phyloP scores from a whole-genome alignment of 2,888 invertebrate species.

The Villa cingulata region DNA sequence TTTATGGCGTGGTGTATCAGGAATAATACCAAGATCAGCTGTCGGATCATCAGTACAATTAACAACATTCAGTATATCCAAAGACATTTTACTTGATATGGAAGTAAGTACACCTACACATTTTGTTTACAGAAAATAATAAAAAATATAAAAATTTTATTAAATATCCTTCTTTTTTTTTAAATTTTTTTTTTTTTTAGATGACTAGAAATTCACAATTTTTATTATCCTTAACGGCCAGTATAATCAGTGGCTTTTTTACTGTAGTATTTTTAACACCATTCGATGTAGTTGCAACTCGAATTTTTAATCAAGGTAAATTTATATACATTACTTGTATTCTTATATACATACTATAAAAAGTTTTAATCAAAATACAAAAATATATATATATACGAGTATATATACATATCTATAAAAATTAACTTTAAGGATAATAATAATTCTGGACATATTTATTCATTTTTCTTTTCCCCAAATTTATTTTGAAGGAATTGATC shows the following conservation, averaged over 20 bases:
- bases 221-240: slow-evolving; percentile 49
- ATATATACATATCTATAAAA: too few species aligned
- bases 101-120: slow-evolving; percentile 13
- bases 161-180: slow-evolving; percentile 5
- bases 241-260: slow-evolving; percentile 61
- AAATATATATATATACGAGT: too few species aligned
- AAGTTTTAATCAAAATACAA: too few species aligned
- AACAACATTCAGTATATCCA: slow-evolving; percentile 57
- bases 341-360: too few species aligned
- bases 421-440: too few species aligned
- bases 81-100: slow-evolving; percentile 36
- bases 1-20: slow-evolving; percentile 63
- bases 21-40: slow-evolving; percentile 57
- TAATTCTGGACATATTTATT: neutral
- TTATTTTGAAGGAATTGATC: slow-evolving; percentile 41
- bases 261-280: slow-evolving; percentile 70
- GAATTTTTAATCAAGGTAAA: slow-evolving; percentile 76
- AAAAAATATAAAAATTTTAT: neutral
- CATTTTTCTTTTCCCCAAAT: slow-evolving; percentile 18
- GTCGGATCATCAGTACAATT: slow-evolving; percentile 76
- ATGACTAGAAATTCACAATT: slow-evolving; percentile 36
- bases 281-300: slow-evolving; percentile 73
- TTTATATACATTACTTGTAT: too few species aligned
- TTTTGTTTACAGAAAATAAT: neutral
- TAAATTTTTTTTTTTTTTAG: slow-evolving; percentile 22